A percentile compares a stretch with the other conserved stretches of the same genome.
Conservation (phyloP, 2,888 invertebrate species). For the Perizoma flavofasciatum region DNA sequence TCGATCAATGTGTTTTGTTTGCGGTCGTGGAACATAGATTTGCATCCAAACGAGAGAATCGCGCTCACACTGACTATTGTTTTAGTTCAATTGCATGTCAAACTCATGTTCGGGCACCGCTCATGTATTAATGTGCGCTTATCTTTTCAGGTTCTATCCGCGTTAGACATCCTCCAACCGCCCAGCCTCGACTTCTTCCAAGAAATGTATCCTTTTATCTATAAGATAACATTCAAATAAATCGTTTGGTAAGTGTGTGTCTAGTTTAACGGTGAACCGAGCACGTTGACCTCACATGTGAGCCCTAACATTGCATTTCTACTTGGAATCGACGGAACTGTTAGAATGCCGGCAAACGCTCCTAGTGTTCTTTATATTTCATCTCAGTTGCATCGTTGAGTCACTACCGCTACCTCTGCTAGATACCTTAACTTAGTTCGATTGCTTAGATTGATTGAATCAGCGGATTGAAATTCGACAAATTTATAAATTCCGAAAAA, state of each 20-base stretch:
- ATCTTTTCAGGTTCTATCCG: slow-evolving; percentile 95
- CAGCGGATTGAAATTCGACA: too few species aligned
- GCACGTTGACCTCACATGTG: slow-evolving; percentile 56
- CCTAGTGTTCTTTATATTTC: slow-evolving; percentile 44
- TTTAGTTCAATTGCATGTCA: slow-evolving; percentile 47
- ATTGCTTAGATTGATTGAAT: too few species aligned
- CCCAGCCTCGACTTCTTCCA: slow-evolving; percentile 99
- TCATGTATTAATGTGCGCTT: slow-evolving; percentile 36
- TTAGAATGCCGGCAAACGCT: slow-evolving; percentile 42
- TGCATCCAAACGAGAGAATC: slow-evolving; percentile 53
- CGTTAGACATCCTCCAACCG: slow-evolving; percentile 99
- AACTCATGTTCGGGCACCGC: slow-evolving; percentile 27
- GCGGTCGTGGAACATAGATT: slow-evolving; percentile 57
- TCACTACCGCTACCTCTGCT: too few species aligned
- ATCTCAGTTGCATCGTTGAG: slow-evolving; percentile 24
- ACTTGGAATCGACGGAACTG: slow-evolving; percentile 47
- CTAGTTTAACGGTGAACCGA: slow-evolving; percentile 52
- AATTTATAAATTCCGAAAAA: too few species aligned
- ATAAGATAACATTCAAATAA: slow-evolving; percentile 43
- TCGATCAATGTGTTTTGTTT: slow-evolving; percentile 63
- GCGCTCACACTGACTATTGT: slow-evolving; percentile 42
- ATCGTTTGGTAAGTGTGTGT: slow-evolving; percentile 45
- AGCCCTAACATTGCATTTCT: slow-evolving; percentile 51
- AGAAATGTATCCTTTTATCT: slow-evolving; percentile 97
- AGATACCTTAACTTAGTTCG: too few species aligned